These are phyloP conservation scores for Campylomormyrus tamandua DNA, from an alignment of 2,113 vertebrate species.

Conservation along the genomic window DNA sequence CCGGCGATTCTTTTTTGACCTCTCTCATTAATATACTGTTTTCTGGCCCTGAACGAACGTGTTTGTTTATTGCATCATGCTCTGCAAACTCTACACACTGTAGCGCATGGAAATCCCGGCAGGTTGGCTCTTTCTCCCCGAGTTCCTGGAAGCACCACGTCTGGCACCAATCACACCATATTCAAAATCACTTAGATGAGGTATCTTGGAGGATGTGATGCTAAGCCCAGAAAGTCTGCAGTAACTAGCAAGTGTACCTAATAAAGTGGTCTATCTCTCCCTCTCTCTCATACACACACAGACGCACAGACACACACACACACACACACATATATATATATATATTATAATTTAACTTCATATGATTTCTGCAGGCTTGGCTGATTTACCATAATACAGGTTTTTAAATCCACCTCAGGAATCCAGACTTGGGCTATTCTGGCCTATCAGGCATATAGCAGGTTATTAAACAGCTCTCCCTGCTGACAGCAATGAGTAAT, in stretches of 20 bases:
- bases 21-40: neutral
- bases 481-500: neutral
- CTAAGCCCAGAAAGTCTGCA: neutral
- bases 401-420: neutral
- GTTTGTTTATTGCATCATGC: neutral
- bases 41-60: neutral
- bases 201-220: neutral
- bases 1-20: neutral
- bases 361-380: neutral
- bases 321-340: neutral
- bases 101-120: neutral
- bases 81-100: neutral
- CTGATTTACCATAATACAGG: neutral
- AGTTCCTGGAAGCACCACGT: neutral
- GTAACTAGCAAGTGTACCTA: neutral
- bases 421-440: neutral
- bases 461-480: neutral
- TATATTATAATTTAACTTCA: neutral
- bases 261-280: neutral
- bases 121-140: neutral
- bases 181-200: neutral
- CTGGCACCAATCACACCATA: neutral
- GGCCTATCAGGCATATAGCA: neutral
- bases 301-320: neutral
- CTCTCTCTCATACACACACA: neutral